Evolutionary conservation across 2,797 vertebrate genomes (phyloP).

Genomic region (Molossus molossus): DNA sequence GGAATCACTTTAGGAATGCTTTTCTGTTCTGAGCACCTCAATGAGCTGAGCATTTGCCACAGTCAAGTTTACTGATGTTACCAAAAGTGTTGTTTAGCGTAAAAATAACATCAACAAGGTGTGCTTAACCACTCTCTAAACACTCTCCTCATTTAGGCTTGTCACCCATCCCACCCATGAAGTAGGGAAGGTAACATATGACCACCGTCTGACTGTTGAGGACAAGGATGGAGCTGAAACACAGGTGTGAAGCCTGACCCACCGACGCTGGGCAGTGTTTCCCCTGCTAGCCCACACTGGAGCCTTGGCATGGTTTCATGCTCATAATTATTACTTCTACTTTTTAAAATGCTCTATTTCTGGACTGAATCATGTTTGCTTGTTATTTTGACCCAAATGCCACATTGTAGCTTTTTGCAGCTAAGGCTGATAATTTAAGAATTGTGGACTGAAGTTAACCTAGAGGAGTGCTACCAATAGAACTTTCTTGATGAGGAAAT

Average conservation of each 20-base stretch:
- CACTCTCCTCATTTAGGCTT: neutral
- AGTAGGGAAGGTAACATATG: neutral
- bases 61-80: neutral
- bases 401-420: slow-evolving; percentile 45
- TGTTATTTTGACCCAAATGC: slow-evolving; percentile 65
- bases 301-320: neutral
- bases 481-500: neutral
- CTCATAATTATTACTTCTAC: slow-evolving; percentile 53
- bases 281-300: neutral
- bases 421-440: slow-evolving; percentile 63
- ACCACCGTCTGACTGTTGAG: neutral
- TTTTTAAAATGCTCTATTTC: slow-evolving; percentile 74
- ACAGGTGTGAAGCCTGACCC: neutral
- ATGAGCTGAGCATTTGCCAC: neutral
- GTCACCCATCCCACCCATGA: neutral
- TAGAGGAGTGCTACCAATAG: neutral
- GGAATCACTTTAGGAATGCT: neutral
- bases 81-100: neutral
- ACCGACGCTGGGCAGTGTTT: neutral
- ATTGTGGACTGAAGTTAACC: neutral
- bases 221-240: neutral
- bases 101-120: neutral
- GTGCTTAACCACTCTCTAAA: neutral
- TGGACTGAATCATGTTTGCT: slow-evolving; percentile 66
- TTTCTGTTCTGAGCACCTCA: neutral